Base-by-base conservation (phyloP, 2,113 vertebrate species). In the Salvator merianae region DNA sequence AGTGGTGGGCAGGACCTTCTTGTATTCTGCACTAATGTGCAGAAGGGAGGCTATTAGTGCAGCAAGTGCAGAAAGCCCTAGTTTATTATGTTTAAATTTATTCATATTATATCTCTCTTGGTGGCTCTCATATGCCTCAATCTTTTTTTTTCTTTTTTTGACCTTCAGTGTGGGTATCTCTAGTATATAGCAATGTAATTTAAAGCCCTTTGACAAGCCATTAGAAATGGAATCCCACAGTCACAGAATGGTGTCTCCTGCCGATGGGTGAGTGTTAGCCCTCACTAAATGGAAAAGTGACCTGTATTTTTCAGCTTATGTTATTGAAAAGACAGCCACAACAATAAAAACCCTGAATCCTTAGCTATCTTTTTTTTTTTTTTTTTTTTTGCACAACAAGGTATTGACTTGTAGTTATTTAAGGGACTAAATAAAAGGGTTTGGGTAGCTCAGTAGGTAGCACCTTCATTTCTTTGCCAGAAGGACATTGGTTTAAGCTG, bases 131-230 rank as follows among this genome's bases (percentile, higher is more conserved):
- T 40, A 63, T 47, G 59, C 40, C 88, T n/a, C n/a, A 47, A 16
- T 2, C 14, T 55, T 13, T 55, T 55, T 7, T 16, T 87, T 74
- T 85, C 13, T 75, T 83, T 86, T 55, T 87, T 73, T 79, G 71
- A 88, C 77, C 82, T 86, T 92, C 84, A 88, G 28, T n/a, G 62
- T 55, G 22, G 53, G 36, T 77, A 59, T 76, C 86, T 90, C 81
- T 79, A 84, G 16, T 84, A 83, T 81, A 55, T 36, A 34, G 6
- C 83, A 76, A 69, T 80, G 16, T 72, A 71, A 86, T 90, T 86
- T 88, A 88, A 91, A 87, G 68, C 78, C 72, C 75, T 86, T 3
- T 34, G 84, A 75, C 53, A 83, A 88, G 22, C 90, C 14, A 91
- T 43, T 82, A 88, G 88, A 85, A 85, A 82, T 90, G 59, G 2